A percentile compares a stretch with the other conserved stretches of the same genome.
These are phyloP conservation scores for Leucoraja erinaceus DNA, from an alignment of 2,113 vertebrate species.

Conservation along the genomic window DNA sequence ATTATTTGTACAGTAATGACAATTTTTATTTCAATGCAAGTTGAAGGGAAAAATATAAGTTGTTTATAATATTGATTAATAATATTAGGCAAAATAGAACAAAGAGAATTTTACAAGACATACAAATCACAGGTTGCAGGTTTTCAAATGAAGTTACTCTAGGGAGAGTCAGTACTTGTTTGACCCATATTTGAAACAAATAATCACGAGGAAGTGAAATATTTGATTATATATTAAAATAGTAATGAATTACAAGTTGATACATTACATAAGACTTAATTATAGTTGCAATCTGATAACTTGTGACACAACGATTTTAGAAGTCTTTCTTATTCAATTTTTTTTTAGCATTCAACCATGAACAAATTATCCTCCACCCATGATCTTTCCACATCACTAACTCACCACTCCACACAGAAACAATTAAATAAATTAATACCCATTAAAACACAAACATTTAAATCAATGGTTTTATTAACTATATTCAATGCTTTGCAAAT, in stretches of 20 bases:
- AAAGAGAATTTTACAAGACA: background rate
- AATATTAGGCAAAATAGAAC: background rate
- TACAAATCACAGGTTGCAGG: background rate
- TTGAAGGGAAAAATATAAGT: background rate
- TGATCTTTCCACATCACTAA: background rate
- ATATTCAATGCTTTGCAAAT: background rate
- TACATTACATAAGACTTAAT: background rate
- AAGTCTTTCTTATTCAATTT: background rate
- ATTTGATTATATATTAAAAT: background rate
- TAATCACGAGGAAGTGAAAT: background rate
- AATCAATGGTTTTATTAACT: background rate
- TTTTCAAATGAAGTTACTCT: background rate
- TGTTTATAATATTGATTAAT: background rate
- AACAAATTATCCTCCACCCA: conserved; percentile 11
- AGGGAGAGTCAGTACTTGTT: background rate
- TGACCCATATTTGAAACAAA: background rate
- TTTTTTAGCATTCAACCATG: background rate
- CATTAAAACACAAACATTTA: background rate
- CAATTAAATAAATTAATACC: conserved; percentile 8
- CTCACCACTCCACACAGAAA: background rate
- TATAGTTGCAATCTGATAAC: background rate
- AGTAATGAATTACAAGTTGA: background rate
- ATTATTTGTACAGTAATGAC: background rate
- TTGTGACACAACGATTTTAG: background rate
- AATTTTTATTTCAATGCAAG: background rate